Conservation (phyloP, 2,888 invertebrate genomes). For the Drosophila lacicola region DNA sequence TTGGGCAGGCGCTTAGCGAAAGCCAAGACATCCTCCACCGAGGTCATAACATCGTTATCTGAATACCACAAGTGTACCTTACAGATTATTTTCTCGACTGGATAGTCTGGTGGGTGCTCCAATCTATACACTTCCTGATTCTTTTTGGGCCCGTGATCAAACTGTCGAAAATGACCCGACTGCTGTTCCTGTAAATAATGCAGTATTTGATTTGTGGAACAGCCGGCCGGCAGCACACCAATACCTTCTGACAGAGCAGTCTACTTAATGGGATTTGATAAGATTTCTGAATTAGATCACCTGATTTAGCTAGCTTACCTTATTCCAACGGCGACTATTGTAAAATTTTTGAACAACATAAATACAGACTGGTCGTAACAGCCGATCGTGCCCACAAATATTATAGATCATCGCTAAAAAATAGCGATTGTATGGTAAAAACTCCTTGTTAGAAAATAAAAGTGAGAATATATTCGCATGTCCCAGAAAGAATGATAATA, state of each 20-base stretch:
- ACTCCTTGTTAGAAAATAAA: slow-evolving; percentile 85
- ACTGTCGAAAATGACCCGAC: slow-evolving; percentile 69
- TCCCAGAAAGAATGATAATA: slow-evolving; percentile 83
- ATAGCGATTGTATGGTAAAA: slow-evolving; percentile 87
- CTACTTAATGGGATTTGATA: slow-evolving; percentile 31
- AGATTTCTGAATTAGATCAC: no score
- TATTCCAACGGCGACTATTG: slow-evolving; percentile 65
- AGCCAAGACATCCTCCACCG: slow-evolving; percentile 66
- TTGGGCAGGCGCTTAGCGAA: slow-evolving; percentile 65
- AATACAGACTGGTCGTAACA: slow-evolving; percentile 86
- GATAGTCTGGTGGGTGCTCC: slow-evolving; percentile 67
- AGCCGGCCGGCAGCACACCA: slow-evolving; percentile 72
- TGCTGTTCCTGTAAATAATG: slow-evolving; percentile 75
- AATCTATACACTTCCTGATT: slow-evolving; percentile 61
- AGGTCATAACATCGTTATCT: slow-evolving; percentile 66
- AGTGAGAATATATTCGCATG: slow-evolving; percentile 43
- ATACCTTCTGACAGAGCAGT: slow-evolving; percentile 49
- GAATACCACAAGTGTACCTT: slow-evolving; percentile 73
- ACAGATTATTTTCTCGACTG: slow-evolving; percentile 56
- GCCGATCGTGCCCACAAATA: slow-evolving; percentile 81
- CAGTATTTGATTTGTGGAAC: slow-evolving; percentile 74
- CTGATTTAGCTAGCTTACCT: slow-evolving; percentile 40
- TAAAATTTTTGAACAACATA: slow-evolving; percentile 86
- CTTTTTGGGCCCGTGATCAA: slow-evolving; percentile 57
- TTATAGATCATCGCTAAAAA: slow-evolving; percentile 85